Evolutionary conservation across 2,113 vertebrate species (phyloP).

Genomic region (Dicrurus megarhynchus): DNA sequence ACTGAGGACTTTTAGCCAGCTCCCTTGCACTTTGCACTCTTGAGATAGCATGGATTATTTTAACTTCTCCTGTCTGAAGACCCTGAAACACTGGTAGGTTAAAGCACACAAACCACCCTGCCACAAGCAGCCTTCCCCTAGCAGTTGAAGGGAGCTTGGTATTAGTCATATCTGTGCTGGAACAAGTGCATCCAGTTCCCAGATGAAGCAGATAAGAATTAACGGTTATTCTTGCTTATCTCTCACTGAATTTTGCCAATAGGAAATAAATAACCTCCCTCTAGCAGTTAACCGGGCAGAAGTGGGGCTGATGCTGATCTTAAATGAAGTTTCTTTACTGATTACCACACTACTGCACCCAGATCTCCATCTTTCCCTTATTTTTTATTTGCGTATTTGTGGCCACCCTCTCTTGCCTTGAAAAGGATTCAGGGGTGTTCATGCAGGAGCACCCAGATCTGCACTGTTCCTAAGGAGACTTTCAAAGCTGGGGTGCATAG

Average conservation of each 20-base stretch:
- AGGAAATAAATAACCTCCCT: background rate
- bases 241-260: background rate
- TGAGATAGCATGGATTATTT: background rate
- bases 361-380: background rate
- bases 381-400: background rate
- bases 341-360: background rate
- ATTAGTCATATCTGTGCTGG: accelerated
- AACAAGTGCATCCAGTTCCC: background rate
- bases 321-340: background rate
- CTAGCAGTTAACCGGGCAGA: background rate
- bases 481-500: accelerated
- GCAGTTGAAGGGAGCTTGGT: background rate
- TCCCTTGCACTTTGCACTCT: background rate
- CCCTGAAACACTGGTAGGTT: background rate
- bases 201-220: background rate
- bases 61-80: background rate
- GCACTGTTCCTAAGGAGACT: background rate
- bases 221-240: accelerated
- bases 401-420: background rate
- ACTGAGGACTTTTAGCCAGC: background rate
- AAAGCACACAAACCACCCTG: background rate
- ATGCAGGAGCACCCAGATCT: background rate
- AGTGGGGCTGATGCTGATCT: background rate
- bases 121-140: background rate
- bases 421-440: background rate